These are phyloP conservation scores for Ceyx erithaca DNA, from an alignment of 2,797 vertebrate genomes.

Conservation along the genomic window DNA sequence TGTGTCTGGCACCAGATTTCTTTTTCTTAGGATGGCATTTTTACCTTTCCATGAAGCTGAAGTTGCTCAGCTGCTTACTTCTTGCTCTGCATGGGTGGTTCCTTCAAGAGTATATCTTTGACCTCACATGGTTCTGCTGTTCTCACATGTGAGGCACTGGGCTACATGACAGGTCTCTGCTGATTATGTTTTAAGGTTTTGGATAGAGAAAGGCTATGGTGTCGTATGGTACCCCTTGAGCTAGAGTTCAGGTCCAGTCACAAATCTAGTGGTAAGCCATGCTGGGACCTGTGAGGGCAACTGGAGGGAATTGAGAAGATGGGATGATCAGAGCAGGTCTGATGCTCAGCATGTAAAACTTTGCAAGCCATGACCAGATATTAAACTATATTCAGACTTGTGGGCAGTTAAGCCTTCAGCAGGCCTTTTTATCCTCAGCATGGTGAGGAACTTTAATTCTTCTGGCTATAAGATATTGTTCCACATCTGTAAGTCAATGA, in stretches of 20 bases:
- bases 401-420: neutral
- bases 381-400: fast-evolving
- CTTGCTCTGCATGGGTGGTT: neutral
- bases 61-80: neutral
- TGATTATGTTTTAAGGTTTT: neutral
- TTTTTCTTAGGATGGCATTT: neutral
- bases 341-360: neutral
- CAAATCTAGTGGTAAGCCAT: fast-evolving
- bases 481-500: conserved; percentile 1
- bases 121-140: neutral
- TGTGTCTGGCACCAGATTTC: neutral
- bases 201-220: neutral
- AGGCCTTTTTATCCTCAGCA: neutral
- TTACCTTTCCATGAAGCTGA: neutral
- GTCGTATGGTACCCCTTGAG: neutral
- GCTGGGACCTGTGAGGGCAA: neutral
- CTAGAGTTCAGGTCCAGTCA: neutral
- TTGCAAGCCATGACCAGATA: neutral
- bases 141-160: neutral
- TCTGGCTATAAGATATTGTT: neutral
- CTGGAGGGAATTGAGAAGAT: neutral
- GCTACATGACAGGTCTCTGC: neutral
- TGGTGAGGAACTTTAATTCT: neutral
- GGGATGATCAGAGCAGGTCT: neutral
- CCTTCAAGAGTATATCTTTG: neutral